Evolutionary conservation across 2,113 vertebrate species (phyloP).

Genomic region (Aptenodytes forsteri): DNA sequence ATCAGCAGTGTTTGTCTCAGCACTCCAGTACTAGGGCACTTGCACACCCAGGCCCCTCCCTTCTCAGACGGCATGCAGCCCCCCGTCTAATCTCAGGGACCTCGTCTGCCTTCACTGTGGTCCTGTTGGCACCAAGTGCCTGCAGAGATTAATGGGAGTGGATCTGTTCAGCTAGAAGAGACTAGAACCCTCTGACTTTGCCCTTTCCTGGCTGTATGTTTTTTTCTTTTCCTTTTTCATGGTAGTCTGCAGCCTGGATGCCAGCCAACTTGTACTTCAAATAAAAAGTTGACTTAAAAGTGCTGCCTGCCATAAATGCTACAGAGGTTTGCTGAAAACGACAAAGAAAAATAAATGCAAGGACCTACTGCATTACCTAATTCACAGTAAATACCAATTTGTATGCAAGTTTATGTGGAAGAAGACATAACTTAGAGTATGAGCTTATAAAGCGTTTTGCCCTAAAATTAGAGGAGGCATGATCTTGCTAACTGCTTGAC

Average conservation of each 20-base stretch:
- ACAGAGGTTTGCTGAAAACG: neutral
- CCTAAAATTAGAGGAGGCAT: neutral
- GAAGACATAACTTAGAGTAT: neutral
- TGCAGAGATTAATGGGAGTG: neutral
- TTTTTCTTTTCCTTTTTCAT: neutral
- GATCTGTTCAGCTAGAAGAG: neutral
- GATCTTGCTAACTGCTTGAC: neutral
- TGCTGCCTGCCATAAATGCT: neutral
- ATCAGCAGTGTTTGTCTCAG: neutral
- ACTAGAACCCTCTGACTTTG: neutral
- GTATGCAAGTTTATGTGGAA: neutral
- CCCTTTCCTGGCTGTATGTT: neutral
- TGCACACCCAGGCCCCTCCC: fast-evolving
- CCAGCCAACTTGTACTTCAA: neutral
- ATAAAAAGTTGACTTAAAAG: constrained; percentile 1
- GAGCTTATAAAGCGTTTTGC: neutral
- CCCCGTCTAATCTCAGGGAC: neutral
- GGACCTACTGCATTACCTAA: neutral
- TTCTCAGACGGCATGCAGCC: fast-evolving
- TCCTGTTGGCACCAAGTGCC: neutral
- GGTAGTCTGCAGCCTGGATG: neutral
- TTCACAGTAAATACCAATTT: neutral
- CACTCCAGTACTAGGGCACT: neutral
- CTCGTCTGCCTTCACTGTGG: neutral
- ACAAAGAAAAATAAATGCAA: neutral